Evolutionary conservation across 2,888 invertebrate species (phyloP), one percentile per base, ranked within the genome.

Genomic region (Pristionchus mayeri): DNA sequence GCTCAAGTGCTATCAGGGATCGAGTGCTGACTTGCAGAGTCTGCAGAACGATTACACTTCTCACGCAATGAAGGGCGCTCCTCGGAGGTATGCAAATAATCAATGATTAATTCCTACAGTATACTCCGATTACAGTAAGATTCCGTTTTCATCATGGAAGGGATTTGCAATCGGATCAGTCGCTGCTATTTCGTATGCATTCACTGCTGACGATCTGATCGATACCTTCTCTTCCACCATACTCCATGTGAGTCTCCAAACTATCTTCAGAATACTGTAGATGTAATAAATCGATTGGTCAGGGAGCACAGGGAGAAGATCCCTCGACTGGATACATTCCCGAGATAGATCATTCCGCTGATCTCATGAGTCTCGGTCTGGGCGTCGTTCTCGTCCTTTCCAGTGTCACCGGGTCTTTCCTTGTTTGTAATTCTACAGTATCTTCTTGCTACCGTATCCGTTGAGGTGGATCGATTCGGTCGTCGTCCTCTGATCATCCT

Each of bases 121-220:
- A 44, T 3, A 21, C 21, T 4, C 11, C 71, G 2, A 40, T 40
- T 71, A 37, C 37, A 81, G 63, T 44, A 52, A 52, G 27, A 84
- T 79, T 52, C 84, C 79, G 9, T 24, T 11, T 1, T n/a, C 85
- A 2, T 86, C 89, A 0, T 87, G 90, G 85, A 90, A 91, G 85
- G 91, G 91, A 1, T 88, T 91, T 75, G 27, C 89, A 18, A 89
- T 92, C 18, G 92, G 92, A 37, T 88, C 88, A 11, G 84, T 89
- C 27, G 92, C 92, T 13, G 91, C 90, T 1, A 85, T 89, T 18
- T 90, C 90, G 6, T 92, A 91, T 79, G 89, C 91, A 0, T 92
- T 91, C 86, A 92, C 92, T 2, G 92, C 89, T 3, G 92, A 92
- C 79, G 92, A 92, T 75, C 86, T 92, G 37, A 89, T 92, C 80